Evolutionary conservation across 2,888 invertebrate species (phyloP), one percentile per base, ranked within the genome.

Genomic region (Sinopyrophorus schimmeli): DNA sequence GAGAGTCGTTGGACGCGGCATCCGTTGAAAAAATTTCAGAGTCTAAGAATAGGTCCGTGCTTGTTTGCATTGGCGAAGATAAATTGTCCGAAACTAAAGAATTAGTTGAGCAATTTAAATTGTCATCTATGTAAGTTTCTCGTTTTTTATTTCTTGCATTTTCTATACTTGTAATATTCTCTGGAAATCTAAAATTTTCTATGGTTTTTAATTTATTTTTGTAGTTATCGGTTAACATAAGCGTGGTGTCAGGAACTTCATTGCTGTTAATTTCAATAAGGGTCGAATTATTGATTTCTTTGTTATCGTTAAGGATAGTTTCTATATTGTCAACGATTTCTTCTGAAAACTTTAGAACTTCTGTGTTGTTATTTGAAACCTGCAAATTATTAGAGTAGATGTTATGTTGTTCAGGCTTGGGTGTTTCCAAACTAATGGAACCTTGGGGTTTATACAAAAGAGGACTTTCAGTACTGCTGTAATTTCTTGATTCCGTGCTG

Each of bases 41-140:
- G 55, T 74, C 74, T 32, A 73, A 54, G 54, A 74, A 73, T 48
- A 74, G 67, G 55, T 76, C 76, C 2, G 75, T 74, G 58, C 75
- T 76, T 2, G 75, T 74, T 60, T 75, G 76, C 74, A 76, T 76
- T 3, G 76, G 75, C 10, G 76, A 76, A 10, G 74, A 74, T 32
- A 75, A 61, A 58, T 75, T 74, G 44, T 75, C 74, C 0, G 74
- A 74, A 56, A 72, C 73, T 32, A 74, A 58, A 4, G 76, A 75
- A 59, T 74, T 75, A 11, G 70, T 70, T 6, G 73, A 74, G 48
- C 71, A 73, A 52, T 73, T 74, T 34, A 73, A 68, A 53, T 72
- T 71, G 28, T 68, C 65, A 39, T 69, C 61, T 18, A 57, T 63
- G 28, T 63, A 43, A 37, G 17, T 21, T 31, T 10, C 41, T 51